phyloP scores from a whole-genome alignment of 2,113 vertebrate species.

The Agapornis roseicollis region DNA sequence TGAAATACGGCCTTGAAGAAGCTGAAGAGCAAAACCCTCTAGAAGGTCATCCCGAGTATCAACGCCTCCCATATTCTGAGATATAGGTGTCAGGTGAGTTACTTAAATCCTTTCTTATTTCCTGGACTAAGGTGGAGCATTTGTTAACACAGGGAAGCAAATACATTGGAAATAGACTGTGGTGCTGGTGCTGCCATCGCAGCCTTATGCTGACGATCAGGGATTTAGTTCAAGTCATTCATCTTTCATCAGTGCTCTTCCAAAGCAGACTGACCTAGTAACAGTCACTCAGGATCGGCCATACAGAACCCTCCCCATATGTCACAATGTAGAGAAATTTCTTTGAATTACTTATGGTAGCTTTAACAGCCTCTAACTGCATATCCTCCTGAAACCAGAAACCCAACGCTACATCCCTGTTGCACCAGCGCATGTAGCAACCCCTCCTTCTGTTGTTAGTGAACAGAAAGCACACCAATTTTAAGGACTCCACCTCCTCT shows the following conservation, averaged over 20 bases:
- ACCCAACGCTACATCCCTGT: not conserved
- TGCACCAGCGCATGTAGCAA: no score
- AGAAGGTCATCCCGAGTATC: accelerated
- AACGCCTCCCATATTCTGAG: no score
- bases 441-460: no score
- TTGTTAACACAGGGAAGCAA: not conserved
- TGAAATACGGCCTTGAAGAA: not conserved
- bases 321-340: accelerated
- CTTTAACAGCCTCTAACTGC: not conserved
- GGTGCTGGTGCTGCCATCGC: accelerated
- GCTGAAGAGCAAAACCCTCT: not conserved
- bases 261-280: not conserved
- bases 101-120: not conserved
- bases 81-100: not conserved
- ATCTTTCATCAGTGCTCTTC: accelerated
- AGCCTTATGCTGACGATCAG: not conserved
- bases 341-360: not conserved
- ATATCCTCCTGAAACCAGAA: not conserved
- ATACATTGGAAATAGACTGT: accelerated
- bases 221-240: not conserved
- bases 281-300: not conserved
- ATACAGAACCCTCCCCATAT: not conserved
- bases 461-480: not conserved
- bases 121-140: not conserved
- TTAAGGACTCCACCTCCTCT: not conserved